Percentiles rank a stretch among this genome's conserved stretches.
phyloP scores from a whole-genome alignment of 1,140 invertebrate species.

The Caenorhabditis tropicalis region DNA sequence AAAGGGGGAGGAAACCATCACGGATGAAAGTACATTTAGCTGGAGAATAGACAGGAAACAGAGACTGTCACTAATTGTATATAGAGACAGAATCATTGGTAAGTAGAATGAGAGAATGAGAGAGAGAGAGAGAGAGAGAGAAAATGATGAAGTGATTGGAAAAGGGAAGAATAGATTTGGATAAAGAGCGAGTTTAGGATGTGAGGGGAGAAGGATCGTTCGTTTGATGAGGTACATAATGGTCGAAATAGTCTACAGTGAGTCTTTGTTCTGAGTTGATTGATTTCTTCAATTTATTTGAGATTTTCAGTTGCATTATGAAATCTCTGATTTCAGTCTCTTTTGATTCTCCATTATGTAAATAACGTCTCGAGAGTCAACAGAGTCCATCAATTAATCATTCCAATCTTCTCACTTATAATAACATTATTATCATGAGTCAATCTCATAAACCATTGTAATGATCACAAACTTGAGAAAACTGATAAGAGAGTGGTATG shows the following conservation, averaged over 20 bases:
- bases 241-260: neutral
- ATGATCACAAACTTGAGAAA: neutral
- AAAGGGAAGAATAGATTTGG: neutral
- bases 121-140: neutral
- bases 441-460: neutral
- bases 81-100: neutral
- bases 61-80: slow-evolving; percentile 10
- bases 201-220: neutral
- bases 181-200: neutral
- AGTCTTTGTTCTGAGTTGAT: too few species aligned
- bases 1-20: neutral
- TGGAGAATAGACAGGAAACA: neutral
- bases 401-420: too few species aligned
- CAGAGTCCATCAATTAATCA: too few species aligned
- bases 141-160: neutral
- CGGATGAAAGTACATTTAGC: slow-evolving; percentile 35
- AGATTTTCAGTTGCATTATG: too few species aligned
- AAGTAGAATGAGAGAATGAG: neutral
- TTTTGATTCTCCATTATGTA: too few species aligned
- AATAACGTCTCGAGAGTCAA: too few species aligned
- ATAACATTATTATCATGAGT: neutral
- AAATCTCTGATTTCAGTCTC: too few species aligned
- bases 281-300: too few species aligned
- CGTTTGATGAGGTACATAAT: neutral
- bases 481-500: neutral